Conservation (phyloP, 2,888 invertebrate genomes). For the Brenthis ino region DNA sequence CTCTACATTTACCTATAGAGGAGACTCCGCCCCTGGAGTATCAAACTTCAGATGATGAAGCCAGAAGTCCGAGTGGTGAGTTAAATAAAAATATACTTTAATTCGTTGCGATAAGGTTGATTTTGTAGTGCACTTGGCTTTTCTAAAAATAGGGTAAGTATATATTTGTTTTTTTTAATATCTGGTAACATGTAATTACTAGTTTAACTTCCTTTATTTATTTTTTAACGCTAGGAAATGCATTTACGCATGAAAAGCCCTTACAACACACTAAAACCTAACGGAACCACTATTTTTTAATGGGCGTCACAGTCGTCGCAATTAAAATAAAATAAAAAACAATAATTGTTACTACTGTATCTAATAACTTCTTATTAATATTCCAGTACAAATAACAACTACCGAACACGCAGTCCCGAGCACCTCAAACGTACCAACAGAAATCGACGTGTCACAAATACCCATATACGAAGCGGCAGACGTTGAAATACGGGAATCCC, state of each 20-base stretch:
- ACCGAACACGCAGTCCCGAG: slow-evolving; percentile 43
- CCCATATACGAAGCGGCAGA: slow-evolving; percentile 70
- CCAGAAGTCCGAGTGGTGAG: slow-evolving; percentile 56
- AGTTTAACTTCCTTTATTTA: too few species aligned
- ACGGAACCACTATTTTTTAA: too few species aligned
- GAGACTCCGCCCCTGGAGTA: slow-evolving; percentile 69
- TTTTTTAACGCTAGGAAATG: too few species aligned
- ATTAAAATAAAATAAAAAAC: too few species aligned
- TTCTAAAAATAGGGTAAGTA: too few species aligned
- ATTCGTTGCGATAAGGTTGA: too few species aligned
- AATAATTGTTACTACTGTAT: background rate
- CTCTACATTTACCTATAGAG: slow-evolving; percentile 70
- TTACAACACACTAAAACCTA: too few species aligned
- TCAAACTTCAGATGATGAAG: slow-evolving; percentile 66
- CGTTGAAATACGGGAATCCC: slow-evolving; percentile 60
- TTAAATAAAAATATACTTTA: slow-evolving; percentile 18
- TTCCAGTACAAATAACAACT: slow-evolving; percentile 18
- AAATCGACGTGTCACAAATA: slow-evolving; percentile 66
- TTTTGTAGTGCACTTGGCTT: too few species aligned
- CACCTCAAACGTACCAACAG: slow-evolving; percentile 38
- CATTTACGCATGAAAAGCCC: too few species aligned
- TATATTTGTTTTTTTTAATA: too few species aligned
- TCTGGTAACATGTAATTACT: too few species aligned
- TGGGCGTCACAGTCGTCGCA: too few species aligned
- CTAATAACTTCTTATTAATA: background rate